These are phyloP conservation scores for Chaetogeoica ovagalla DNA, from an alignment of 2,888 invertebrate genomes.

Conservation along the genomic window DNA sequence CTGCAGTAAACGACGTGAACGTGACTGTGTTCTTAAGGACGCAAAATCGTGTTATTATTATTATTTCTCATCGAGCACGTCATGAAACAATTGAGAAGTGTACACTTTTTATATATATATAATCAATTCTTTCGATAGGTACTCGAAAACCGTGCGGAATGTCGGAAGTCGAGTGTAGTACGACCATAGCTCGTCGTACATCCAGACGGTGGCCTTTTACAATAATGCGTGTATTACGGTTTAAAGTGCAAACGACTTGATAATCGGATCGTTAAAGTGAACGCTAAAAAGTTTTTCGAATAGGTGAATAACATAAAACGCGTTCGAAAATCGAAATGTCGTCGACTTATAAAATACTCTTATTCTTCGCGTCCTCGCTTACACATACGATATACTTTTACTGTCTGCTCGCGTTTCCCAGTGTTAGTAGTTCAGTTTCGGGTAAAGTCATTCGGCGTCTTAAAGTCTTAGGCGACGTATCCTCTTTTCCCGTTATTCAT, in stretches of 20 bases:
- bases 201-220: neutral
- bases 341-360: neutral
- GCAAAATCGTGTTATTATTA: neutral
- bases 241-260: constrained; percentile 5
- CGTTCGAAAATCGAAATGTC: neutral
- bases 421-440: neutral
- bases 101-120: constrained; percentile 11
- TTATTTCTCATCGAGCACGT: constrained; percentile 1
- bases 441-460: neutral
- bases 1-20: constrained; percentile 14
- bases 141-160: neutral
- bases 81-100: constrained; percentile 30
- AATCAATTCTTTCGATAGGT: constrained; percentile 4
- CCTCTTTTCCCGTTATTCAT: too few species aligned
- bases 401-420: too few species aligned
- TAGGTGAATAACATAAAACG: constrained; percentile 10
- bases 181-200: neutral
- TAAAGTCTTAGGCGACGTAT: neutral
- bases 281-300: neutral
- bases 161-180: too few species aligned
- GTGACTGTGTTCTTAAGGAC: constrained; percentile 13
- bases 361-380: neutral
- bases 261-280: neutral
- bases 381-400: too few species aligned
- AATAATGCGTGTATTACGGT: neutral